Conservation (phyloP, 2,113 vertebrate species). For the Thryonomys swinderianus region DNA sequence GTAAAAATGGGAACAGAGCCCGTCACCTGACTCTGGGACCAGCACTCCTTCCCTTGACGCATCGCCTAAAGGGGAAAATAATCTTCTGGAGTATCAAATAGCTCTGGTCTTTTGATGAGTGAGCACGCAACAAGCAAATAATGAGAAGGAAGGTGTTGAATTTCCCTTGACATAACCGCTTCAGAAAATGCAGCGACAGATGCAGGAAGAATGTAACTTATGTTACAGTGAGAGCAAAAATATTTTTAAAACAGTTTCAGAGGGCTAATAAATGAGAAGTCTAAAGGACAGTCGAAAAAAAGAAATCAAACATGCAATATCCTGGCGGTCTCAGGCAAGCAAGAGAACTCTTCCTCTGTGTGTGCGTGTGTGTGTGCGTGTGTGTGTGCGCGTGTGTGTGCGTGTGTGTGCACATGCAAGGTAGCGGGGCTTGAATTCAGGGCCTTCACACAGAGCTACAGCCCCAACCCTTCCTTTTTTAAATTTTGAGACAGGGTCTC, state of each 20-base stretch:
- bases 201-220: slow-evolving; percentile 43
- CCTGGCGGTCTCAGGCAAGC: background rate
- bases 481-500: background rate
- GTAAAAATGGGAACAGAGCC: slow-evolving; percentile 44
- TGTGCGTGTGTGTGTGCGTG: background rate
- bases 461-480: background rate
- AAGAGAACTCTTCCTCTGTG: background rate
- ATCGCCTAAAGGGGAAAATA: slow-evolving; percentile 31
- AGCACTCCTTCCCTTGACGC: slow-evolving; percentile 48
- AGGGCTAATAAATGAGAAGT: background rate
- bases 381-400: background rate
- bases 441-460: background rate
- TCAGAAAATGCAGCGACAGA: slow-evolving; percentile 15
- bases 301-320: background rate
- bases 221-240: slow-evolving; percentile 37
- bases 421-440: background rate
- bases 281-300: background rate
- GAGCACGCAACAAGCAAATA: slow-evolving; percentile 46
- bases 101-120: slow-evolving; percentile 72
- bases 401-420: background rate
- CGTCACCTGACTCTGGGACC: slow-evolving; percentile 57
- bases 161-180: slow-evolving; percentile 67
- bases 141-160: slow-evolving; percentile 62
- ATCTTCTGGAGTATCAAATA: slow-evolving; percentile 65
- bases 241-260: slow-evolving; percentile 43